Base-by-base conservation (phyloP, 1,140 invertebrate genomes). In the Drosophila pachea region DNA sequence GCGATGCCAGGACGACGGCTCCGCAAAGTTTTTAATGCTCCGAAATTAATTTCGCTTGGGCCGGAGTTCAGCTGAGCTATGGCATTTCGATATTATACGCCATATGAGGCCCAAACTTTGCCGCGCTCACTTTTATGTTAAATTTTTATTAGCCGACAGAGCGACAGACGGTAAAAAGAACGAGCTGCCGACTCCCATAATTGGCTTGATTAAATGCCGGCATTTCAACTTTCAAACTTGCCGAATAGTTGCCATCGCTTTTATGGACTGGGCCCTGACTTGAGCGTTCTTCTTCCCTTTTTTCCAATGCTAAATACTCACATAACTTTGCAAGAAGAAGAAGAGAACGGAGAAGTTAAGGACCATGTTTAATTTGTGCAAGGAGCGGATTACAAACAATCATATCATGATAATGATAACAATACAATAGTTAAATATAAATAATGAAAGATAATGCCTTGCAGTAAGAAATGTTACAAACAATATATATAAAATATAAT, bases 1-100 rank as follows among this genome's bases (percentile, higher is more conserved):
- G 45, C 14, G 40, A 22, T 22, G 22, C 22, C 12, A n/a, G n/a
- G 47, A 40, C 32, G 52, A 60, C 32, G 49, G 14, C 33, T 38
- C 9, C 29, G 29, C 11, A 35, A 83, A 83, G 38, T 84, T 84
- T 86, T 76, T 66, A 84, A 74, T 78, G 62, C 68, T 38, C 42
- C 47, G 22, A 84, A 79, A 84, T 86, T 84, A 84, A 84, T 84
- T 84, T 74, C 70, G 68, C 76, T 84, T 71, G n/a, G 32, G 40
- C 12, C 32, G 47, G 16, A 72, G 68, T 60, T 68, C 29, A 55
- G 38, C 66, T 76, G 75, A 83, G 76, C 63, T 84, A 86, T 84
- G 81, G 79, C 69, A 86, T 84, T 84, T 68, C 81, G 73, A 83
- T 83, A 76, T 68, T 50, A 49, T 66, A 52, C 68, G 62, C 65